These are phyloP conservation scores for Protaetia brevitarsis DNA, from an alignment of 1,140 invertebrate species.

Conservation along the genomic window DNA sequence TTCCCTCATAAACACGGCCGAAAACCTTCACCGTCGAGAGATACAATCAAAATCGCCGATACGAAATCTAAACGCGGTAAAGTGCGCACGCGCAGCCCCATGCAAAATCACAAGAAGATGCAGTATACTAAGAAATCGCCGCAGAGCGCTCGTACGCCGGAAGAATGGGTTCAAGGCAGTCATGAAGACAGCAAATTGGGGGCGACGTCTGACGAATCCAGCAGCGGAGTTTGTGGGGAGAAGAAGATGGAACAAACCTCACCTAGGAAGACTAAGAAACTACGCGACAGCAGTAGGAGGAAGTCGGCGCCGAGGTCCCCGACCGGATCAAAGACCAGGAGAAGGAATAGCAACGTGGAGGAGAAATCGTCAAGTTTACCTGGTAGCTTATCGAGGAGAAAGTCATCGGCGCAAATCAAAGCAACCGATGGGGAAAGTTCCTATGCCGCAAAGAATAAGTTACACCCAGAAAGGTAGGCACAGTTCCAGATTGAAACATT, in stretches of 20 bases:
- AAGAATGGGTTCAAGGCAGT: slow-evolving; percentile 47
- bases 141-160: slow-evolving; percentile 42
- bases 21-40: slow-evolving; percentile 48
- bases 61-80: slow-evolving; percentile 50
- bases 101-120: slow-evolving; percentile 47
- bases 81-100: slow-evolving; percentile 57
- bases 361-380: slow-evolving; percentile 51
- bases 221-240: slow-evolving; percentile 53
- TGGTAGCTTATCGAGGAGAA: slow-evolving; percentile 62
- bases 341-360: slow-evolving; percentile 33
- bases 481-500: neutral
- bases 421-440: slow-evolving; percentile 53
- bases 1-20: slow-evolving; percentile 54
- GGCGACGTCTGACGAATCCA: slow-evolving; percentile 68
- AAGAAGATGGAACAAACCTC: slow-evolving; percentile 46
- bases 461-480: slow-evolving; percentile 33
- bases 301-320: slow-evolving; percentile 54
- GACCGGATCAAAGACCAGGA: slow-evolving; percentile 33
- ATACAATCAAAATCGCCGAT: slow-evolving; percentile 39
- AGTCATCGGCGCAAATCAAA: slow-evolving; percentile 49
- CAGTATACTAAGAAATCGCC: slow-evolving; percentile 44
- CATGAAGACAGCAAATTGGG: slow-evolving; percentile 49
- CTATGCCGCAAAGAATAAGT: slow-evolving; percentile 24
- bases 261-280: slow-evolving; percentile 57
- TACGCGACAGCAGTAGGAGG: slow-evolving; percentile 63